Evolutionary conservation across 2,797 vertebrate genomes (phyloP).

Genomic region (Acanthiza pusilla): DNA sequence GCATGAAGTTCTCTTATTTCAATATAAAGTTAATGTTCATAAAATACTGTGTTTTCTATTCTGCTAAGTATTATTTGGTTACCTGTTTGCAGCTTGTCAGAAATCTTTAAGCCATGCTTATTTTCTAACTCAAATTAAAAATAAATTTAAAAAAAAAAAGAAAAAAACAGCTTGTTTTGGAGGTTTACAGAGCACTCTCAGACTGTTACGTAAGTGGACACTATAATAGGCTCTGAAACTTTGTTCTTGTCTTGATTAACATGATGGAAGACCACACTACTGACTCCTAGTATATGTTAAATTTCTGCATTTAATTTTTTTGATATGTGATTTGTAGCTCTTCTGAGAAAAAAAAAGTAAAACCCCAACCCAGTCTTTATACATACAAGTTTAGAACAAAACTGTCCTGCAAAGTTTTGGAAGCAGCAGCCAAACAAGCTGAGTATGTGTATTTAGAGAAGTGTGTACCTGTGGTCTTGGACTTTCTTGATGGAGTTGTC

Average conservation of each 20-base stretch:
- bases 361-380: rapidly evolving
- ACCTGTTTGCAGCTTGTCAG: background rate
- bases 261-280: background rate
- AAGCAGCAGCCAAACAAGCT: background rate
- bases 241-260: background rate
- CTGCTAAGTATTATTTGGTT: background rate
- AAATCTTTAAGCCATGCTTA: background rate
- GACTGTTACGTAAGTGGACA: background rate
- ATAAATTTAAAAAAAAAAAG: too few species aligned
- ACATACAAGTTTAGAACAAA: background rate
- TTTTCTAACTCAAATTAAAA: background rate
- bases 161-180: background rate
- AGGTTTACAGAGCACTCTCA: background rate
- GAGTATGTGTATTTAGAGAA: background rate
- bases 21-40: background rate
- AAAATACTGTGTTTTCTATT: background rate
- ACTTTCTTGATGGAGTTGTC: background rate
- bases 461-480: background rate
- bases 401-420: background rate
- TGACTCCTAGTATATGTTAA: background rate
- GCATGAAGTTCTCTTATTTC: constrained; percentile 22
- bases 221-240: background rate
- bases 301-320: background rate
- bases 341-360: background rate
- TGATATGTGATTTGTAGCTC: background rate